phyloP scores from a whole-genome alignment of 2,797 vertebrate genomes.

The Microctenopoma stevenorrisi region DNA sequence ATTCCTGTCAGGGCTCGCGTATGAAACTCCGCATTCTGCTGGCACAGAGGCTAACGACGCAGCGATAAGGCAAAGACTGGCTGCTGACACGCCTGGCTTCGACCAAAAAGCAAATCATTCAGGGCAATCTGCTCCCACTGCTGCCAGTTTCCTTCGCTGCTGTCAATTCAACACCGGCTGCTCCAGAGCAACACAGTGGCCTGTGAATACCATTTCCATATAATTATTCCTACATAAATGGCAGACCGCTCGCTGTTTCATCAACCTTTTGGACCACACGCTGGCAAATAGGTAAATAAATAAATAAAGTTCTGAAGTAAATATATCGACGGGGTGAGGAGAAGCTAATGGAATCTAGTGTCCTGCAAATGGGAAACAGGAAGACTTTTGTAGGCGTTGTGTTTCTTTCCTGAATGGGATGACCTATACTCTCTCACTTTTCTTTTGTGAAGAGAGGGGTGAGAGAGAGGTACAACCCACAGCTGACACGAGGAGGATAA shows the following conservation, averaged over 20 bases:
- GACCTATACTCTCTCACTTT: conserved; percentile 36
- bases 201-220: conserved; percentile 77
- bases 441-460: conserved; percentile 8
- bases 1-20: conserved; percentile 60
- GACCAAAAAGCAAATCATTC: conserved; percentile 70
- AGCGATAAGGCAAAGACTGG: conserved; percentile 63
- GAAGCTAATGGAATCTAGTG: conserved; percentile 59
- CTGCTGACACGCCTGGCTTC: conserved; percentile 62
- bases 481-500: conserved; percentile 6
- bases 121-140: conserved; percentile 71
- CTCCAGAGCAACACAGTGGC: conserved; percentile 47
- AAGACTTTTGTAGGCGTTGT: conserved; percentile 32
- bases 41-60: conserved; percentile 60
- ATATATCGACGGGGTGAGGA: conserved; percentile 43
- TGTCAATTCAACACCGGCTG: conserved; percentile 56
- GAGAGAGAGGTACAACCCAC: conserved; percentile 13
- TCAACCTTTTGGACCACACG: conserved; percentile 60
- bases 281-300: conserved; percentile 54
- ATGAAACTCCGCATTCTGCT: conserved; percentile 36
- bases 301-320: conserved; percentile 30
- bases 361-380: conserved; percentile 47
- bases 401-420: conserved; percentile 30
- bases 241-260: conserved; percentile 58
- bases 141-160: conserved; percentile 67
- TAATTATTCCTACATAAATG: conserved; percentile 65